phyloP scores from a whole-genome alignment of 1,140 invertebrate species.

The Tetragnatha versicolor region DNA sequence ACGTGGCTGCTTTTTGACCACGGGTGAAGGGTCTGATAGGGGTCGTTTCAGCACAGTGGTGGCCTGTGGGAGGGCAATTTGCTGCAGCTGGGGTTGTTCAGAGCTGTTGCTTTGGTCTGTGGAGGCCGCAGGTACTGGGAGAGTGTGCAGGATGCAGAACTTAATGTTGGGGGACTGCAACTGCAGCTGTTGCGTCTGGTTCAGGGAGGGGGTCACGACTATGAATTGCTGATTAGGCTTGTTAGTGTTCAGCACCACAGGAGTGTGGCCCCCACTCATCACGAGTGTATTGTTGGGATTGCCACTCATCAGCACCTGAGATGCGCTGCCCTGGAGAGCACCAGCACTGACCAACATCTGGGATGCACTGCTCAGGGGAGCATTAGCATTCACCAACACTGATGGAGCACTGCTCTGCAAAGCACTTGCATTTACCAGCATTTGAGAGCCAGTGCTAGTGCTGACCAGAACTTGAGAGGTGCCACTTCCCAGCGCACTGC shows the following conservation, averaged over 20 bases:
- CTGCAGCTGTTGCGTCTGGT: conserved; percentile 7
- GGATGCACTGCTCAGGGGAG: too few relatives aligned
- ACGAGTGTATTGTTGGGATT: too few relatives aligned
- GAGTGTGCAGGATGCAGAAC: conserved; percentile 39
- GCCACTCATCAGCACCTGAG: too few relatives aligned
- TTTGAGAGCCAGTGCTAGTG: background rate
- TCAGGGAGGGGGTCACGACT: conserved; percentile 15
- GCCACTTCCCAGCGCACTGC: background rate
- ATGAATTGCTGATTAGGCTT: conserved; percentile 14
- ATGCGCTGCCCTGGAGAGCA: background rate
- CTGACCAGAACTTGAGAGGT: background rate
- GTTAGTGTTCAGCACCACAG: conserved; percentile 10
- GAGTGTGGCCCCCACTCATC: background rate
- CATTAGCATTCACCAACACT: too few relatives aligned
- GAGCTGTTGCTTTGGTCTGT: too few relatives aligned
- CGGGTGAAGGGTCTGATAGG: too few relatives aligned
- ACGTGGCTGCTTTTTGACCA: too few relatives aligned
- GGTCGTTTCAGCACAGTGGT: too few relatives aligned
- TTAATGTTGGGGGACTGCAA: conserved; percentile 34
- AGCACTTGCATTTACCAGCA: background rate
- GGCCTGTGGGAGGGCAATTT: too few relatives aligned
- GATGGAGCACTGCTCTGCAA: background rate
- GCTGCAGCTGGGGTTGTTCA: too few relatives aligned
- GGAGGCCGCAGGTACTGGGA: conserved; percentile 11
- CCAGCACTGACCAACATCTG: background rate